phyloP scores from a whole-genome alignment of 2,797 vertebrate species.

The Okamejei kenojei region DNA sequence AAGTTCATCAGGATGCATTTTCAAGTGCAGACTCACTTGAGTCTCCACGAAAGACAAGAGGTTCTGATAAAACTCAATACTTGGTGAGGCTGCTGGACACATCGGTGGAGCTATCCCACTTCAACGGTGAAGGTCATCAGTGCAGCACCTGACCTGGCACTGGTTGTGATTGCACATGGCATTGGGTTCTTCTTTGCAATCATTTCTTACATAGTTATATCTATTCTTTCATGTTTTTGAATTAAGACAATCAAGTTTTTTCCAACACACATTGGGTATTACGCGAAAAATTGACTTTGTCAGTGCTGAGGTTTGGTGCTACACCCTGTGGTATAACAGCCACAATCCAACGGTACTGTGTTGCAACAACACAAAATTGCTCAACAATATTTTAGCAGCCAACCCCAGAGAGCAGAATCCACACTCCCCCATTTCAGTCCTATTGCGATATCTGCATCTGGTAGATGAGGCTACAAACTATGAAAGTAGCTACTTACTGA shows the following conservation, averaged over 20 bases:
- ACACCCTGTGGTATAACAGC: not conserved
- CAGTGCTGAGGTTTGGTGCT: not conserved
- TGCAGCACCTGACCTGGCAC: not conserved
- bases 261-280: not conserved
- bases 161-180: too few relatives aligned
- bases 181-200: not conserved
- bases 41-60: not conserved
- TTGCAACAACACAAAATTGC: not conserved
- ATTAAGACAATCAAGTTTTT: not conserved
- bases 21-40: not conserved
- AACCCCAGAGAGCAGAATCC: not conserved
- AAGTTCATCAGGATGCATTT: not conserved
- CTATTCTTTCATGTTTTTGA: not conserved
- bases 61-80: not conserved
- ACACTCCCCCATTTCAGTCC: not conserved
- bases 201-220: not conserved
- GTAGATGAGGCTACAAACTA: not conserved
- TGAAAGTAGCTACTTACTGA: too few relatives aligned
- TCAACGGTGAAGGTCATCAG: not conserved
- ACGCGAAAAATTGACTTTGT: not conserved
- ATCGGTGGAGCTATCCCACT: not conserved
- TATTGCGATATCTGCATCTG: not conserved
- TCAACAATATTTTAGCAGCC: not conserved
- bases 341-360: too few relatives aligned
- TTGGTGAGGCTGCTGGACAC: not conserved